Evolutionary conservation across 2,113 vertebrate species (phyloP).

Genomic region (Chloropsis cyanopogon): DNA sequence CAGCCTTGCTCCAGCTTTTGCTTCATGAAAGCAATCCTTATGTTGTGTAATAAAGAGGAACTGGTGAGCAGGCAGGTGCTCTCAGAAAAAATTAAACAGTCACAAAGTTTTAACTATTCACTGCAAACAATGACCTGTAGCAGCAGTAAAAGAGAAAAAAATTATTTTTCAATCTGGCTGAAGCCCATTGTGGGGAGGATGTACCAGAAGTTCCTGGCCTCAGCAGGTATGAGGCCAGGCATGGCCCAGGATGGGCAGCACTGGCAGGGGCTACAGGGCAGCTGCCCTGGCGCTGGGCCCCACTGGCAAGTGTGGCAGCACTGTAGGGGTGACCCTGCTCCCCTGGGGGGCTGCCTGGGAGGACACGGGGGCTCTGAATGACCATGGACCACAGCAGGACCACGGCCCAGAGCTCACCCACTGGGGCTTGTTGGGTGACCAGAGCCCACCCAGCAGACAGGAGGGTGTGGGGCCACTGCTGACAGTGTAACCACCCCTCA

Average conservation of each 20-base stretch:
- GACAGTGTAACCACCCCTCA: background rate
- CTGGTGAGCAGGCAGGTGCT: background rate
- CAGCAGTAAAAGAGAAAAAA: background rate
- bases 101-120: background rate
- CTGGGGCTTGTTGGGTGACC: background rate
- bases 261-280: rapidly evolving
- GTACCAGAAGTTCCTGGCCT: background rate
- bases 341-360: rapidly evolving
- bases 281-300: background rate
- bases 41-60: background rate
- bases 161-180: rapidly evolving
- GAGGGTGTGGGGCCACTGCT: rapidly evolving
- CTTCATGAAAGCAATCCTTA: background rate
- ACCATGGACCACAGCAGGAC: background rate
- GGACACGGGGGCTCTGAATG: background rate
- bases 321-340: rapidly evolving
- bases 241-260: background rate
- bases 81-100: background rate
- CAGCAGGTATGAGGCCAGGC: background rate
- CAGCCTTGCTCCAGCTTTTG: background rate
- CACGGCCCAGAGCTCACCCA: rapidly evolving
- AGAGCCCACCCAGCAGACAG: background rate
- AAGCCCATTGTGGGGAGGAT: background rate
- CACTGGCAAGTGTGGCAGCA: rapidly evolving
- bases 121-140: background rate